Conservation (phyloP, 2,888 invertebrate species). For the Drepanosiphum platanoidis region DNA sequence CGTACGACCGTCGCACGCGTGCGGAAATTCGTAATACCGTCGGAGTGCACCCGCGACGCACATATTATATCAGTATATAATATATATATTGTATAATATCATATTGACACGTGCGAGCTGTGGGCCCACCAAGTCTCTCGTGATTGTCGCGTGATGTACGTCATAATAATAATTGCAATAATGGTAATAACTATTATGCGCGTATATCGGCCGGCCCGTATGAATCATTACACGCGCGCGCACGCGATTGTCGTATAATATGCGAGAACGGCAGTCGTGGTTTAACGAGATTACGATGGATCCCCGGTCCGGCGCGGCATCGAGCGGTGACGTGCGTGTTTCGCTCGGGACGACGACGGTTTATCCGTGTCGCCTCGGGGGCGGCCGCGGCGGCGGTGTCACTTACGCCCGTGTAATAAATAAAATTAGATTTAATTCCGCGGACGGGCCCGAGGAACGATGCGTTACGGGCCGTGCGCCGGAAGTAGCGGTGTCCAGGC, state of each 20-base stretch:
- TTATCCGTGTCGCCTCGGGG: constrained; percentile 24
- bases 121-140: constrained; percentile 12
- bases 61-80: too few species aligned
- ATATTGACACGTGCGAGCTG: constrained; percentile 30
- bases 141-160: constrained; percentile 5
- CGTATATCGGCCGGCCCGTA: neutral
- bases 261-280: too few species aligned
- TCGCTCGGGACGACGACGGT: neutral
- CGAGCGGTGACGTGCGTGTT: neutral
- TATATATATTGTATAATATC: too few species aligned
- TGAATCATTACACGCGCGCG: constrained; percentile 13
- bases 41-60: neutral
- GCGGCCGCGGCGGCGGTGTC: constrained; percentile 15
- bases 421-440: constrained; percentile 24
- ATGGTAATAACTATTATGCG: neutral
- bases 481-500: constrained; percentile 3
- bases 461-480: neutral
- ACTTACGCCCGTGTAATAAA: constrained; percentile 25
- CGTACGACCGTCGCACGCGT: neutral
- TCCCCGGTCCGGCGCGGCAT: neutral
- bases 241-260: neutral
- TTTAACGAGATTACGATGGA: constrained; percentile 33
- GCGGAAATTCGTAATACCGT: constrained; percentile 3
- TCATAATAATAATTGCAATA: constrained; percentile 29
- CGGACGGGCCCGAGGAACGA: neutral